Evolutionary conservation across 2,888 invertebrate genomes (phyloP).

Genomic region (Platycheirus albimanus): DNA sequence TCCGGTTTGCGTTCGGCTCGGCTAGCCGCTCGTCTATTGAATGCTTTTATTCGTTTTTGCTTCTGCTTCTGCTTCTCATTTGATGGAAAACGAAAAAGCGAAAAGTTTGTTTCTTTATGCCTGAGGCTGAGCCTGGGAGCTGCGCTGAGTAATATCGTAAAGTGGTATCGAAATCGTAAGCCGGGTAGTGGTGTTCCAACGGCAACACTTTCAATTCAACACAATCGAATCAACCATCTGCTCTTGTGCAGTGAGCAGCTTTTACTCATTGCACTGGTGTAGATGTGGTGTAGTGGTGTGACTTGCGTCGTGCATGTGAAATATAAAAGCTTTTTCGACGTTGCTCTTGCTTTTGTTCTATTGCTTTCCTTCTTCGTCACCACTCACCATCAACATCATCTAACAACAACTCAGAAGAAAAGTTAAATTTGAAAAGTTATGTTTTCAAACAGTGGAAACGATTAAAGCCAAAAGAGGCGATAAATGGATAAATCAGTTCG

Average conservation of each 20-base stretch:
- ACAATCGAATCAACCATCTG: constrained; percentile 2
- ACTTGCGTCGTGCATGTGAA: too few species aligned
- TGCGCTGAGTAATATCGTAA: constrained; percentile 26
- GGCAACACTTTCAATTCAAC: constrained; percentile 5
- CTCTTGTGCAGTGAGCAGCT: constrained; percentile 11
- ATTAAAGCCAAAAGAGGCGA: too few species aligned
- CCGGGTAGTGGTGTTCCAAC: not conserved
- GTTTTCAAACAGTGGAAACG: too few species aligned
- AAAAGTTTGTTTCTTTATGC: constrained; percentile 11
- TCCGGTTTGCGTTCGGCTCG: too few species aligned
- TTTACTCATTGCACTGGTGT: not conserved
- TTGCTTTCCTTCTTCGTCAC: too few species aligned
- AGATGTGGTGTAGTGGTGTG: not conserved
- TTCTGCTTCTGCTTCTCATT: constrained; percentile 5
- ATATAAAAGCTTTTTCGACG: not conserved
- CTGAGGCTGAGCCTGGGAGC: too few species aligned
- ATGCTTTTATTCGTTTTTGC: not conserved
- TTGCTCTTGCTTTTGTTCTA: not conserved
- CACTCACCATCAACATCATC: too few species aligned
- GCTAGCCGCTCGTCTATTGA: constrained; percentile 29
- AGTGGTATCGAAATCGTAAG: constrained; percentile 27
- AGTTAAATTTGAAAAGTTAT: too few species aligned
- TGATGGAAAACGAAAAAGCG: not conserved
- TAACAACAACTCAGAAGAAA: too few species aligned
- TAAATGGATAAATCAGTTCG: too few species aligned